Evolutionary conservation across 2,113 vertebrate species (phyloP).

Genomic region (Lycaon pictus): DNA sequence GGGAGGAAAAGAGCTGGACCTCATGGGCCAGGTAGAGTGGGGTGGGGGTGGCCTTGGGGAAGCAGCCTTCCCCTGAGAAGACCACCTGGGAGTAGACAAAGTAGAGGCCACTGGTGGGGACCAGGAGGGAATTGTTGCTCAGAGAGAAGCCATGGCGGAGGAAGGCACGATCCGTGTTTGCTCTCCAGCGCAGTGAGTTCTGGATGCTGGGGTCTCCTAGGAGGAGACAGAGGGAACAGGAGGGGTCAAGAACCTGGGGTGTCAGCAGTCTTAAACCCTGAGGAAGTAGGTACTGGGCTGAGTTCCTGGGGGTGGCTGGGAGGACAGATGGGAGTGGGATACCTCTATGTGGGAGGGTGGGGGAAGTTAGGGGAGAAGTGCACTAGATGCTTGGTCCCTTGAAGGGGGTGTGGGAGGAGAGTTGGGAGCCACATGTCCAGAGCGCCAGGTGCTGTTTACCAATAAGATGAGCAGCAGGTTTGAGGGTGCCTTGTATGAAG

Average conservation of each 20-base stretch:
- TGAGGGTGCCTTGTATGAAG: neutral
- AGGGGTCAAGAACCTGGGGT: neutral
- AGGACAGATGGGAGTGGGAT: neutral
- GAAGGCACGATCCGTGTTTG: slow-evolving; percentile 66
- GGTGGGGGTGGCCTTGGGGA: neutral
- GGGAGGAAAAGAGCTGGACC: slow-evolving; percentile 76
- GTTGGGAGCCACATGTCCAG: neutral
- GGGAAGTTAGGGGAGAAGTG: neutral
- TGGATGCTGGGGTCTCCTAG: slow-evolving; percentile 70
- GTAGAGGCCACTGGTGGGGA: slow-evolving; percentile 78
- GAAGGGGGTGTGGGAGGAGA: neutral
- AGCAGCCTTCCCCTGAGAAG: slow-evolving; percentile 68
- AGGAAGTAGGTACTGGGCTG: neutral
- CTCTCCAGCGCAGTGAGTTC: slow-evolving; percentile 72
- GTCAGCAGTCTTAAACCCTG: neutral
- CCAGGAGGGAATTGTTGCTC: slow-evolving; percentile 81
- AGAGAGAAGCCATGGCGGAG: slow-evolving; percentile 76
- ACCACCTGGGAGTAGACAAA: slow-evolving; percentile 83
- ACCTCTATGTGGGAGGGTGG: neutral
- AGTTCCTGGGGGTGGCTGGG: neutral
- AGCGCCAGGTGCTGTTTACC: slow-evolving; percentile 68
- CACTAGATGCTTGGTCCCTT: neutral
- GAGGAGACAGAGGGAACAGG: neutral
- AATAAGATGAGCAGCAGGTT: slow-evolving; percentile 80
- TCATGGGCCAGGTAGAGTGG: slow-evolving; percentile 77